Conservation (phyloP, 2,888 invertebrate species). For the Dione vanillae region DNA sequence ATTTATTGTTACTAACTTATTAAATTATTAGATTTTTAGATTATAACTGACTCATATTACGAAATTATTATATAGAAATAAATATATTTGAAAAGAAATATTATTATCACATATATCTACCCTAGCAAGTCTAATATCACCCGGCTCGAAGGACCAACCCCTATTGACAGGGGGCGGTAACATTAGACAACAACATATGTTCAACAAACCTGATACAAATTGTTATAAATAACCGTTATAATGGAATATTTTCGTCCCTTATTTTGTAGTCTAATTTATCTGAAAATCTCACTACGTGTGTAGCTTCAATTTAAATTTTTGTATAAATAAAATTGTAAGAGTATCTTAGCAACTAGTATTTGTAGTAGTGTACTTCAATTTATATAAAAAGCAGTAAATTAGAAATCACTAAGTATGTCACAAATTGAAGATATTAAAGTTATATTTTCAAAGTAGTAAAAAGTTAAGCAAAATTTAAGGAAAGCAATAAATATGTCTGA, state of each 20-base stretch:
- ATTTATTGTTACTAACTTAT: background rate
- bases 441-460: background rate
- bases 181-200: conserved; percentile 57
- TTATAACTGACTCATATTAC: background rate
- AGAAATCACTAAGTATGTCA: background rate
- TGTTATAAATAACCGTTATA: conserved; percentile 35
- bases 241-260: conserved; percentile 13
- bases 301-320: too few relatives aligned
- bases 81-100: too few relatives aligned
- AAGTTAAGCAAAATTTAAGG: background rate
- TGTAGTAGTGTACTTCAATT: background rate
- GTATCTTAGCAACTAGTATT: too few relatives aligned
- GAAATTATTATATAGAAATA: background rate
- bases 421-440: too few relatives aligned
- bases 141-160: conserved; percentile 27
- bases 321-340: too few relatives aligned
- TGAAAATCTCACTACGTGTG: background rate
- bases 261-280: background rate
- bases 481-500: background rate
- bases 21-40: too few relatives aligned
- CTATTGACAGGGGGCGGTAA: conserved; percentile 49
- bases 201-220: conserved; percentile 53
- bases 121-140: conserved; percentile 16
- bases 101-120: conserved; percentile 15
- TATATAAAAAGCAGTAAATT: background rate